Percentiles rank a stretch among this genome's conserved stretches.
Evolutionary conservation across 2,113 vertebrate genomes (phyloP).

Genomic region (Menidia beryllina): DNA sequence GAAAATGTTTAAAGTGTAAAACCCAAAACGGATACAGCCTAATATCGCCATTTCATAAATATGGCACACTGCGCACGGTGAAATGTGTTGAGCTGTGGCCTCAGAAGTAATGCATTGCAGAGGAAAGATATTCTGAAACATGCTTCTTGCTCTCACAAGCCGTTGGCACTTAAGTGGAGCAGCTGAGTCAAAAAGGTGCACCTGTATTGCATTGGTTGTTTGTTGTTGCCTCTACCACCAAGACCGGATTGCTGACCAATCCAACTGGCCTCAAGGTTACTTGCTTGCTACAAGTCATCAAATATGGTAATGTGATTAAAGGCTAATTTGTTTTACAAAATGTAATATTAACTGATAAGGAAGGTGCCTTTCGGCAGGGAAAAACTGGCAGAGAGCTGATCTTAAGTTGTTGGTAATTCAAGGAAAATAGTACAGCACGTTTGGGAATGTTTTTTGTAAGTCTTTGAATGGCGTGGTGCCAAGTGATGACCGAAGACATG

Average conservation of each 20-base stretch:
- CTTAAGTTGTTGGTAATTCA: conserved; percentile 39
- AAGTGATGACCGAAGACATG: conserved; percentile 35
- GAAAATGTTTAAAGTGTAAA: neutral
- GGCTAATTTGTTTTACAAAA: conserved; percentile 57
- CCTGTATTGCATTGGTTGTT: conserved; percentile 28
- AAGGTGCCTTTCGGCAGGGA: conserved; percentile 22
- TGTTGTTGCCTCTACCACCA: conserved; percentile 18
- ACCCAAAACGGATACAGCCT: neutral
- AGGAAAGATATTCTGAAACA: neutral
- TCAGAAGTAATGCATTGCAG: neutral
- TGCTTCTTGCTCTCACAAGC: neutral
- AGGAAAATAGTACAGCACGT: conserved; percentile 14
- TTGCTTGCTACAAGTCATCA: conserved; percentile 25
- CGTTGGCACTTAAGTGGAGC: neutral
- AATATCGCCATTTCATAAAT: neutral
- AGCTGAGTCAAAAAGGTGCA: conserved; percentile 16
- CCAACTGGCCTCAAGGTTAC: conserved; percentile 29
- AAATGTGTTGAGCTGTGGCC: conserved; percentile 2
- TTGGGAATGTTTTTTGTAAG: conserved; percentile 31
- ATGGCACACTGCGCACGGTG: too few species aligned
- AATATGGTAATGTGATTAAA: conserved; percentile 54
- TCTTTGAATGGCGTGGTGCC: conserved; percentile 22
- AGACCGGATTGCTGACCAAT: conserved; percentile 14
- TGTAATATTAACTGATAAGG: conserved; percentile 31
- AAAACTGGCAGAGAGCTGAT: conserved; percentile 23